Evolutionary conservation across 2,888 invertebrate species (phyloP).

Genomic region (Cylloceria caligata): DNA sequence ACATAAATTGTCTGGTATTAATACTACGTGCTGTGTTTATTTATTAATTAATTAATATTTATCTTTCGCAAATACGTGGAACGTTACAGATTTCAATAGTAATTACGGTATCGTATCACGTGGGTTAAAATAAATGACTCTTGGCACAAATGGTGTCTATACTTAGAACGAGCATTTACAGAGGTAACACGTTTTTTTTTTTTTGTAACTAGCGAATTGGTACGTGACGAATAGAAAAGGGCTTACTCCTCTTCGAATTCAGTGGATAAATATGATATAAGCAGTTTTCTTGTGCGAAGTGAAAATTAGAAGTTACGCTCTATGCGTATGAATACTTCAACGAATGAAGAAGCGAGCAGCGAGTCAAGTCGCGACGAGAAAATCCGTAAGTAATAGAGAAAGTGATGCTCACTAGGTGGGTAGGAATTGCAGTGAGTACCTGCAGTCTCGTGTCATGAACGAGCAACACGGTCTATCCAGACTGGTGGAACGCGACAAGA

Average conservation of each 20-base stretch:
- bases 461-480: background rate
- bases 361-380: constrained; percentile 14
- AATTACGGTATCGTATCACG: background rate
- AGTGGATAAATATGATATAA: background rate
- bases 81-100: background rate
- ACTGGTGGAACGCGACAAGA: constrained; percentile 24
- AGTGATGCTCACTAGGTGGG: constrained; percentile 5
- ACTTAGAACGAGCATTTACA: background rate
- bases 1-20: background rate
- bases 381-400: constrained; percentile 28
- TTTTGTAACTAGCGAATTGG: background rate
- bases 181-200: background rate
- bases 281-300: background rate
- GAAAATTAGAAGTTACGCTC: background rate
- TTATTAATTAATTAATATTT: background rate
- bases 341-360: constrained; percentile 27
- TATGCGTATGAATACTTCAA: constrained; percentile 38
- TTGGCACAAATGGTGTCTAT: background rate
- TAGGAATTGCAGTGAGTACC: constrained; percentile 4
- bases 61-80: background rate
- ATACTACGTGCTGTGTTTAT: background rate
- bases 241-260: background rate
- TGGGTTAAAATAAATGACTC: background rate
- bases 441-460: constrained; percentile 4
- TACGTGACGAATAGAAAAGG: background rate